Evolutionary conservation across 2,113 vertebrate genomes (phyloP), one percentile per base, ranked within the genome.

Genomic region (Gobius niger): DNA sequence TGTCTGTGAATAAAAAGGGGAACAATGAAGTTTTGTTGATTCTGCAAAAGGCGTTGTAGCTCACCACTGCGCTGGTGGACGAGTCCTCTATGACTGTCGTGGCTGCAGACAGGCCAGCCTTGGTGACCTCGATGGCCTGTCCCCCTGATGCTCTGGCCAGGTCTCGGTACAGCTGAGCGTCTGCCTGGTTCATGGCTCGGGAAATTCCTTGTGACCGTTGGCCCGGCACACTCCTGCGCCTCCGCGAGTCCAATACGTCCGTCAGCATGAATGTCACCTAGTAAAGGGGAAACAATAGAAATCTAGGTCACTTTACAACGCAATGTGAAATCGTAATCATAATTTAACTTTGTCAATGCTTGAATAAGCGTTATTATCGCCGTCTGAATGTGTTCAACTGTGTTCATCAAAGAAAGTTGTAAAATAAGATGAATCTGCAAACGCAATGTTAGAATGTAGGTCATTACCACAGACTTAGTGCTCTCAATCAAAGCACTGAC

Each of bases 231-330:
- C 0, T 54, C 40, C 67, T 80, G 42, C 77, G 73, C 0, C 76
- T 68, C 0, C 75, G 70, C 19, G 24, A 65, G 34, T 16, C 5
- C 9, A 41, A 0, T 6, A 68, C 42, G 0, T 82, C 69, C 1
- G 91, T 92, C 71, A 92, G 9, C 72, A 92, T 72, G 78, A 92
- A 92, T n/a, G 49, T 91, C 3, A 92, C 88, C 91, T 34, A 11
- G 8, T 41, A 50, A 34, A 4, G 5, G 7, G 19, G 40, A 40
- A 40, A 34, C 24, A 34, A 34, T 4, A 34, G 24, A 24, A 24
- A 24, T 24, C 24, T 24, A 24, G 24, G 24, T 24, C 24, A 24
- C 24, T 24, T 24, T 24, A 24, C 24, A 24, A 24, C 24, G 24
- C 24, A 34, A 34, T 34, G 24, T 34, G 24, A 34, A 34, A 34